phyloP scores from a whole-genome alignment of 2,113 vertebrate genomes.

The Urocolius indicus region DNA sequence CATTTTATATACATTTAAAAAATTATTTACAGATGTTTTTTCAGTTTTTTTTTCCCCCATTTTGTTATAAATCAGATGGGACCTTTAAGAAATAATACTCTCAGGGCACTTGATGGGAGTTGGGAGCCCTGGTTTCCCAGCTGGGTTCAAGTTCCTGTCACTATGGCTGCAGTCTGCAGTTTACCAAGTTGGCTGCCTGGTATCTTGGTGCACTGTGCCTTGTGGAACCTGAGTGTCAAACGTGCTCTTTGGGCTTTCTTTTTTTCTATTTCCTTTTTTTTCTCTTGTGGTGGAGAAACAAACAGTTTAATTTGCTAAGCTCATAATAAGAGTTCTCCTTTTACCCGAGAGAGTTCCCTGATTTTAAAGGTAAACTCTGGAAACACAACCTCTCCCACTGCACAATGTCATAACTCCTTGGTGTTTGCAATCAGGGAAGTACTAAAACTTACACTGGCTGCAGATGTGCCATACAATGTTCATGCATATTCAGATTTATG shows the following conservation, averaged over 20 bases:
- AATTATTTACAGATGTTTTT: neutral
- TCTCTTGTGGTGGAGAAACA: neutral
- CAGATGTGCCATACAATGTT: rapidly evolving
- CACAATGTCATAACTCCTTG: neutral
- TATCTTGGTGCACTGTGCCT: neutral
- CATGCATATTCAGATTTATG: neutral
- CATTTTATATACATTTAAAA: rapidly evolving
- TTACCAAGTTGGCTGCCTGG: neutral
- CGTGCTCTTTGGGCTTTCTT: neutral
- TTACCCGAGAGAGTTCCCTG: neutral
- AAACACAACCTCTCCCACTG: neutral
- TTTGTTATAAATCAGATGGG: rapidly evolving
- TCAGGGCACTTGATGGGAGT: neutral
- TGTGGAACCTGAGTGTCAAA: neutral
- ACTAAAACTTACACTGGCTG: neutral
- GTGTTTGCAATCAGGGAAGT: neutral
- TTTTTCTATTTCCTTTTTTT: neutral
- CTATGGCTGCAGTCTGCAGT: neutral
- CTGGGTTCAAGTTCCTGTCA: neutral
- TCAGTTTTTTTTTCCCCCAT: rapidly evolving
- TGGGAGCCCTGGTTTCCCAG: neutral
- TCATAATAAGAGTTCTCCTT: neutral
- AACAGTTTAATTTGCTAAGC: neutral
- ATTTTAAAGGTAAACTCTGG: neutral
- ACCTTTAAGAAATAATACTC: neutral